phyloP scores from a whole-genome alignment of 2,113 vertebrate species.

The Gulo gulo region DNA sequence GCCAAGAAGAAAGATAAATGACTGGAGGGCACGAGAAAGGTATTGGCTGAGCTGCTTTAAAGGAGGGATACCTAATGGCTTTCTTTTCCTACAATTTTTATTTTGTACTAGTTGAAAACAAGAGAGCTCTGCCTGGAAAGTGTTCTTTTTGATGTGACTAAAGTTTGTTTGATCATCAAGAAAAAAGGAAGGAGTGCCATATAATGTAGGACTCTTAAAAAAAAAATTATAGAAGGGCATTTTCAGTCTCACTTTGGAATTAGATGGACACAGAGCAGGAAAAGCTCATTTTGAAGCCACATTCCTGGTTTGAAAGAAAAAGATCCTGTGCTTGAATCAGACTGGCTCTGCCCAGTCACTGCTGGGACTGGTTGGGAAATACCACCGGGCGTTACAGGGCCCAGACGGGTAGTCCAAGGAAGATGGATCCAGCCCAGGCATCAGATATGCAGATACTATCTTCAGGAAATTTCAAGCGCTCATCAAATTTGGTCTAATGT shows the following conservation, averaged over 20 bases:
- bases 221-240: neutral
- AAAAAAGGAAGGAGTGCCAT: neutral
- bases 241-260: neutral
- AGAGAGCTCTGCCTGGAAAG: neutral
- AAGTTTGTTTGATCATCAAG: neutral
- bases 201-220: neutral
- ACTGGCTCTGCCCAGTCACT: neutral
- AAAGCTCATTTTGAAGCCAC: neutral
- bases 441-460: fast-evolving
- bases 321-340: neutral
- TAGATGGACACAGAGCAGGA: neutral
- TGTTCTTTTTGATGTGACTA: neutral
- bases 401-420: neutral
- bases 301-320: neutral
- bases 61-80: neutral
- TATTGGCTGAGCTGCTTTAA: neutral
- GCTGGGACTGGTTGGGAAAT: neutral
- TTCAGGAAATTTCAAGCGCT: neutral
- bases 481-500: neutral
- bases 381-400: fast-evolving
- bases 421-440: fast-evolving
- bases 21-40: too few relatives aligned
- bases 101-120: neutral
- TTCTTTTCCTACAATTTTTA: neutral
- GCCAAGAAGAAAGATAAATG: neutral